phyloP scores from a whole-genome alignment of 2,888 invertebrate species.

The Rhagonycha lutea region DNA sequence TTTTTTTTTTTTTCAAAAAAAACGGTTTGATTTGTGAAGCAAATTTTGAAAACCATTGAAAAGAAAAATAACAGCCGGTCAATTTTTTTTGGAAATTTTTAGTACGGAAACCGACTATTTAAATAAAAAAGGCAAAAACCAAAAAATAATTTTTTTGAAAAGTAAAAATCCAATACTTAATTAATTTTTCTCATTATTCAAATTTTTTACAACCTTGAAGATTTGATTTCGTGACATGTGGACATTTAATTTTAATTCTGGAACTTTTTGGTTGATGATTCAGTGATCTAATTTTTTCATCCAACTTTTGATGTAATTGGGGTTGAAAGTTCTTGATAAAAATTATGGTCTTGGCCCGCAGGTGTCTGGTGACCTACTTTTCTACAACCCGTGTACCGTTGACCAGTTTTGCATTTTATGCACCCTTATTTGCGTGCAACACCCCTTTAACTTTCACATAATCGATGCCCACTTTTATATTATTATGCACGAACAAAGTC shows the following conservation, averaged over 20 bases:
- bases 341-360: constrained; percentile 21
- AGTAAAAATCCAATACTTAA: background rate
- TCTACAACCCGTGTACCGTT: constrained; percentile 13
- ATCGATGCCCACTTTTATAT: constrained; percentile 39
- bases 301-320: background rate
- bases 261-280: background rate
- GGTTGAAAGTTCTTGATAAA: background rate
- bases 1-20: too few relatives aligned
- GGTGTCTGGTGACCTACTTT: constrained; percentile 23
- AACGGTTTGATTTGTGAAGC: too few relatives aligned
- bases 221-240: background rate
- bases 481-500: constrained; percentile 34
- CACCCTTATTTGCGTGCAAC: constrained; percentile 36
- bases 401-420: constrained; percentile 24
- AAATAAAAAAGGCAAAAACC: background rate
- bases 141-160: background rate
- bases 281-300: background rate
- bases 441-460: constrained; percentile 39
- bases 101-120: too few relatives aligned
- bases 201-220: background rate
- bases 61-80: too few relatives aligned
- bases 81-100: too few relatives aligned
- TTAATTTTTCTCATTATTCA: background rate
- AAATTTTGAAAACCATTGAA: too few relatives aligned
- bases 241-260: background rate